Evolutionary conservation across 2,113 vertebrate species (phyloP).

Genomic region (Acrocephalus arundinaceus): DNA sequence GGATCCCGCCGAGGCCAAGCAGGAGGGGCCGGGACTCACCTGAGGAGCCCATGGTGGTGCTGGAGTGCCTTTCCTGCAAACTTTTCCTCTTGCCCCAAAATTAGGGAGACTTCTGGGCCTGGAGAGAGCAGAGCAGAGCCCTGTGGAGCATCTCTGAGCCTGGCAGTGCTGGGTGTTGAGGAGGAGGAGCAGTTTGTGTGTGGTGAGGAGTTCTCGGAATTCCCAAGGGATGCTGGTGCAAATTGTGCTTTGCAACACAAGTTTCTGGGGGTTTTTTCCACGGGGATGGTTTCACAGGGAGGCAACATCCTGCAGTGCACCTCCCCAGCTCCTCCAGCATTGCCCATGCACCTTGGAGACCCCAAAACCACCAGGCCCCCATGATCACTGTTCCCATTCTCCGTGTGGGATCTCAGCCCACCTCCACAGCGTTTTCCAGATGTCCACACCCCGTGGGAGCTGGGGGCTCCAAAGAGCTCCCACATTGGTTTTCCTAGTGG

Average conservation of each 20-base stretch:
- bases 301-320: background rate
- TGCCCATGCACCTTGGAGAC: fast-evolving
- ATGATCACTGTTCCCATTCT: background rate
- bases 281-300: fast-evolving
- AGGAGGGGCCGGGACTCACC: background rate
- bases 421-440: background rate
- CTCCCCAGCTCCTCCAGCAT: background rate
- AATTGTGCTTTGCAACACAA: background rate
- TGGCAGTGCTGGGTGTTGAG: fast-evolving
- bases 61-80: background rate
- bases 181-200: background rate
- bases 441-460: fast-evolving
- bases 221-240: background rate
- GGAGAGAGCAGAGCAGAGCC: background rate
- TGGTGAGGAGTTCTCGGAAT: fast-evolving
- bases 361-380: background rate
- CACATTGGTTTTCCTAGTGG: background rate
- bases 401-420: background rate
- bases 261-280: background rate
- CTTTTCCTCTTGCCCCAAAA: background rate
- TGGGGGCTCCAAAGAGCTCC: background rate
- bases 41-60: background rate
- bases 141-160: background rate
- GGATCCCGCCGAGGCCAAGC: background rate
- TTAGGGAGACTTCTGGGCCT: background rate